phyloP scores from a whole-genome alignment of 2,888 invertebrate species.

The Ectemnius continuus region DNA sequence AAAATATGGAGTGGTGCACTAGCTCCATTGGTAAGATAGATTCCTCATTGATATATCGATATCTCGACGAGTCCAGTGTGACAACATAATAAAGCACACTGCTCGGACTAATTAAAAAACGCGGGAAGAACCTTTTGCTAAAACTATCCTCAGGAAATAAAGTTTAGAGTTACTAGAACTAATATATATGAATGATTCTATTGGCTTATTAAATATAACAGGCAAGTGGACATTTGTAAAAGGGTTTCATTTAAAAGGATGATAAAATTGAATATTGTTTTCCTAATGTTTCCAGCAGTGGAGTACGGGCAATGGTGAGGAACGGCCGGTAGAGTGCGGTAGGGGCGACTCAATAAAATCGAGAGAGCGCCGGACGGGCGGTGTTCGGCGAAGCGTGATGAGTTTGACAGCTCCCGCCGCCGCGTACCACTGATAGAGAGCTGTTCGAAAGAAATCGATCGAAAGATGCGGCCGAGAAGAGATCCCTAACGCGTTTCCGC shows the following conservation, averaged over 20 bases:
- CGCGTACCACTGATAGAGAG: constrained; percentile 36
- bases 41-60: constrained; percentile 44
- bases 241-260: too few relatives aligned
- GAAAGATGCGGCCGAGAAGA: constrained; percentile 48
- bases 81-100: constrained; percentile 28
- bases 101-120: neutral
- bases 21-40: constrained; percentile 50
- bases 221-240: too few relatives aligned
- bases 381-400: constrained; percentile 65
- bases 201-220: neutral
- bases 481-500: constrained; percentile 52
- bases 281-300: constrained; percentile 33
- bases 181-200: too few relatives aligned
- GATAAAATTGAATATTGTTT: constrained; percentile 21
- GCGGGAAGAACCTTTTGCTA: too few relatives aligned
- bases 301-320: neutral
- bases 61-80: constrained; percentile 39
- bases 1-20: constrained; percentile 36
- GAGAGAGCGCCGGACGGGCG: constrained; percentile 58
- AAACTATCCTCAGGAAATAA: too few relatives aligned
- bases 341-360: constrained; percentile 52
- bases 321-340: constrained; percentile 27
- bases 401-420: constrained; percentile 66
- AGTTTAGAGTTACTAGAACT: too few relatives aligned
- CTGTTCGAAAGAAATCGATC: constrained; percentile 32